Conservation (phyloP, 1,140 invertebrate genomes). For the Drosophila fuyamai region DNA sequence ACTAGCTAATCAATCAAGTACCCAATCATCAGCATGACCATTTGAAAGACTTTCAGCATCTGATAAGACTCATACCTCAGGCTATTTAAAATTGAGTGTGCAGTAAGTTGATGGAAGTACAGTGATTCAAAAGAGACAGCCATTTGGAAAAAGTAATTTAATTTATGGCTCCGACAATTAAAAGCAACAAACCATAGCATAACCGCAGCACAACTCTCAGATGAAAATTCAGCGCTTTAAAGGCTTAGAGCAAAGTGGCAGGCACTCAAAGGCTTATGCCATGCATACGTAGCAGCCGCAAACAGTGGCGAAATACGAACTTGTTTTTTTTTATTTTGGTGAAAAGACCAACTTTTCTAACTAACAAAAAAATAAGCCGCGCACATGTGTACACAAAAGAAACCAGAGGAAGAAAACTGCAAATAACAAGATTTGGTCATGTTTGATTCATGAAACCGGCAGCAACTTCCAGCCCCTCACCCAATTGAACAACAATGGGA, state of each 20-base stretch:
- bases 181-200: conserved; percentile 20
- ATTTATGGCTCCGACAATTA: conserved; percentile 21
- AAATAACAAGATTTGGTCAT: conserved; percentile 66
- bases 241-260: conserved; percentile 51
- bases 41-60: neutral
- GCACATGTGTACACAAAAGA: conserved; percentile 28
- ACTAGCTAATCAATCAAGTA: conserved; percentile 44
- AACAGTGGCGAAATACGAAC: conserved; percentile 24
- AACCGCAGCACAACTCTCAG: conserved; percentile 4
- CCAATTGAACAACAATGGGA: conserved; percentile 51
- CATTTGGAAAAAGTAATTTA: conserved; percentile 6
- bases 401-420: conserved; percentile 45
- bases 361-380: conserved; percentile 43
- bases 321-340: conserved; percentile 7
- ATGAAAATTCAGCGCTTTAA: conserved; percentile 40
- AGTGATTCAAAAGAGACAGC: neutral
- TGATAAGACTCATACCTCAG: conserved; percentile 20
- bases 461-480: conserved; percentile 1
- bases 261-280: conserved; percentile 63
- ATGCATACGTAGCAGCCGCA: conserved; percentile 40
- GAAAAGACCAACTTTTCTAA: conserved; percentile 40
- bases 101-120: neutral
- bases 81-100: conserved; percentile 15
- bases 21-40: conserved; percentile 38
- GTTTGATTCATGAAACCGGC: conserved; percentile 53